Evolutionary conservation across 1,140 invertebrate genomes (phyloP).

Genomic region (Papilio glaucus): DNA sequence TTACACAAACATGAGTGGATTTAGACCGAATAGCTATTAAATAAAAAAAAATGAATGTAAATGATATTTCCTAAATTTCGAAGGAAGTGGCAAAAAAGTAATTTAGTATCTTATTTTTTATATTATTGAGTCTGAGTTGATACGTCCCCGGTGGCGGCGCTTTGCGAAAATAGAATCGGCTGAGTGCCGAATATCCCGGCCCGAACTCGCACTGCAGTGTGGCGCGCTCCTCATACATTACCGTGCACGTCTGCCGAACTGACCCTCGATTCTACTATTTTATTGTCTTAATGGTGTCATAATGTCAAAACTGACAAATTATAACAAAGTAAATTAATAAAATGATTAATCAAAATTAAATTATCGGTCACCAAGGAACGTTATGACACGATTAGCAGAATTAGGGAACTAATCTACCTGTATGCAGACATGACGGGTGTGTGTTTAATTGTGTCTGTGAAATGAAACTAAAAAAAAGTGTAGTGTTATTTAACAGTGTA

Average conservation of each 20-base stretch:
- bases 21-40: no score
- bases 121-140: conserved; percentile 67
- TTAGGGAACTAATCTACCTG: not conserved
- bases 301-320: not conserved
- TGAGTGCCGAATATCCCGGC: conserved; percentile 70
- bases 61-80: not conserved
- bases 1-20: not conserved
- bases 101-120: conserved; percentile 50
- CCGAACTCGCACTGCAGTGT: conserved; percentile 70
- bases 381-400: not conserved
- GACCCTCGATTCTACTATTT: not conserved
- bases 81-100: conserved; percentile 39
- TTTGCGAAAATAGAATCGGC: conserved; percentile 82
- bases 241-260: conserved; percentile 40
- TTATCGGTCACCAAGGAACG: no score
- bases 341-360: no score
- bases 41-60: not conserved
- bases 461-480: no score
- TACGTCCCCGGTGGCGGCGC: conserved; percentile 73
- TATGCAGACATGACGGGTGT: conserved; percentile 10
- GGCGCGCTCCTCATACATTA: conserved; percentile 66
- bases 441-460: not conserved
- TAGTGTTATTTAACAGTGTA: conserved; percentile 17
- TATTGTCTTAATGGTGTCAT: not conserved
- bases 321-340: not conserved